phyloP scores from a whole-genome alignment of 2,797 vertebrate species.

The Gila robusta region DNA sequence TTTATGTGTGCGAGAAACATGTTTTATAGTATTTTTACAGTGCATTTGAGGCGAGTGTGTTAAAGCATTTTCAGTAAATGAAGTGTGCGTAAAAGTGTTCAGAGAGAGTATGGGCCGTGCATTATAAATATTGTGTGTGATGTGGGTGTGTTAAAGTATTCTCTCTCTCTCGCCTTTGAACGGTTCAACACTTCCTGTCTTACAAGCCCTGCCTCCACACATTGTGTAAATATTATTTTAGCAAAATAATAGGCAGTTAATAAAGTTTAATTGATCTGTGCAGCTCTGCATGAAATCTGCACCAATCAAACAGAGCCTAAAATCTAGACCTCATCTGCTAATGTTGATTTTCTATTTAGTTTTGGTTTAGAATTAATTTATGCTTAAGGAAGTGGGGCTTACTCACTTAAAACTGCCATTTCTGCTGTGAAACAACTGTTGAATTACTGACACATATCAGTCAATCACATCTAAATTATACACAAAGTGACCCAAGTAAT shows the following conservation, averaged over 20 bases:
- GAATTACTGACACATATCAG: background rate
- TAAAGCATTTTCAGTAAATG: background rate
- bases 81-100: conserved; percentile 21
- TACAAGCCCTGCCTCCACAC: conserved; percentile 10
- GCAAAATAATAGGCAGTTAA: conserved; percentile 32
- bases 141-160: conserved; percentile 30
- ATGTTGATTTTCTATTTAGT: conserved; percentile 18
- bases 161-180: background rate
- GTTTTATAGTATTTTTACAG: conserved; percentile 48
- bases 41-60: conserved; percentile 29
- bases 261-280: conserved; percentile 27
- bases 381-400: background rate
- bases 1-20: background rate
- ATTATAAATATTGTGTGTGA: conserved; percentile 21
- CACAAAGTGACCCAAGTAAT: background rate
- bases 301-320: conserved; percentile 25
- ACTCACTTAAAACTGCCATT: background rate
- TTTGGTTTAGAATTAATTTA: background rate
- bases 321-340: conserved; percentile 14
- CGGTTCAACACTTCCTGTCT: conserved; percentile 37
- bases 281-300: conserved; percentile 28
- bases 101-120: background rate
- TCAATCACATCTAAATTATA: background rate
- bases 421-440: conserved; percentile 1
- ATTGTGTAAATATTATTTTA: conserved; percentile 37